Evolutionary conservation across 2,113 vertebrate genomes (phyloP), one percentile per base, ranked within the genome.

Genomic region (Oncorhynchus clarkii): DNA sequence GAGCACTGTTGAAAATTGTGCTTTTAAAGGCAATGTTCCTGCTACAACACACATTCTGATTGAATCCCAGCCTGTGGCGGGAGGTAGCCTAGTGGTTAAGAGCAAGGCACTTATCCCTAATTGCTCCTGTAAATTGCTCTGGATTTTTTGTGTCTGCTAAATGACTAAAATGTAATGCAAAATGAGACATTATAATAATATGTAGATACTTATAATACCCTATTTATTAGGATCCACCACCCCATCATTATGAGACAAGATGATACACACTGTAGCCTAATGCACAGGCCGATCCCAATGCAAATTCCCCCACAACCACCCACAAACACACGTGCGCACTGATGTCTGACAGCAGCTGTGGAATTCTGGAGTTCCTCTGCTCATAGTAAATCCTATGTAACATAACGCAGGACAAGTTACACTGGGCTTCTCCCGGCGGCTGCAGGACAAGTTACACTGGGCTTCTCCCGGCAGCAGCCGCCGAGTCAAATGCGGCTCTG

Each of bases 401-500:
- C 90, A 87, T 51, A 88, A 89, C 84, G 88, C 86, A 85, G 89
- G 84, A 84, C 74, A 79, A 88, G 90, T 91, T 78, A 79, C 87
- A 80, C 77, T 80, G 87, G 80, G 79, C 49, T 49, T 57, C 57
- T 60, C 70, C 79, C 78, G 88, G 88, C 92, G n/a, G n/a, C n/a
- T n/a, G 88, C 86, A 85, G 89, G 84, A 84, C 74, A 79, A 88
- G 90, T 91, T 78, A 79, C 87, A 80, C 77, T 80, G 87, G 80
- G 79, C 49, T 49, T 57, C 57, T 60, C 70, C 79, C 78, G 88
- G 88, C 92, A 89, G 93, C 85, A 87, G 78, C 27, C 4, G 22
- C 22, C 72, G 84, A 86, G 90, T 93, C 86, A 94, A 91, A 88
- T 77, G 75, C 85, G 29, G 84, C 94, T 94, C 92, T 95, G 94